These are phyloP conservation scores for Marisa cornuarietis DNA, from an alignment of 1,140 invertebrate genomes.

Conservation along the genomic window DNA sequence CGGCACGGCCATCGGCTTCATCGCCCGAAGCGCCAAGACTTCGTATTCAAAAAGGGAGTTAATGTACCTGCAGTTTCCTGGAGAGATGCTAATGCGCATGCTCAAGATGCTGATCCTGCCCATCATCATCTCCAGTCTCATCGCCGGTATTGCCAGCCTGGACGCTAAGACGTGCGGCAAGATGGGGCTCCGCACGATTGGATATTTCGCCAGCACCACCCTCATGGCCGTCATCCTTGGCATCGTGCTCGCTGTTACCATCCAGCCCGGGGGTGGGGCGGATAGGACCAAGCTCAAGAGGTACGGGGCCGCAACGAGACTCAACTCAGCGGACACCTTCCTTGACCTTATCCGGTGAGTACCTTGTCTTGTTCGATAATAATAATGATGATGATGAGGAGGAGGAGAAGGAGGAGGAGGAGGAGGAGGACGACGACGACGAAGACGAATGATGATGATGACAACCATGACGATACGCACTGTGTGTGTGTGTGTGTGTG, in stretches of 20 bases:
- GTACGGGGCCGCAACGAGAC: conserved; percentile 48
- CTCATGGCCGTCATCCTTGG: conserved; percentile 67
- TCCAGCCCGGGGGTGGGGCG: conserved; percentile 64
- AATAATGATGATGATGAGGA: not conserved
- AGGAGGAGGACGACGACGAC: not conserved
- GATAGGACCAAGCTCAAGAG: conserved; percentile 47
- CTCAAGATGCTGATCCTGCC: conserved; percentile 69
- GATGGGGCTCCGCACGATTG: conserved; percentile 75
- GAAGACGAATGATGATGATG: not conserved
- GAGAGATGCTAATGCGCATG: conserved; percentile 69
- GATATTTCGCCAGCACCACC: conserved; percentile 92
- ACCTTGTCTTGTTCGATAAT: not conserved
- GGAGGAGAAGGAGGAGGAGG: not conserved
- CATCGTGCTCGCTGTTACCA: conserved; percentile 59
- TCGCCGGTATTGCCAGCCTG: conserved; percentile 61
- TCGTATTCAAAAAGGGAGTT: conserved; percentile 48
- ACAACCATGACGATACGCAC: not conserved
- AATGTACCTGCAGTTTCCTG: conserved; percentile 66
- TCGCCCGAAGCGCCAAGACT: conserved; percentile 32
- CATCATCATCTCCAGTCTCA: conserved; percentile 67
- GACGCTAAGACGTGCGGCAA: conserved; percentile 63
- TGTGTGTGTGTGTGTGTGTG: no score
- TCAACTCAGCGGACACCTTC: conserved; percentile 58
- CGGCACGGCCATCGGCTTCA: conserved; percentile 51
- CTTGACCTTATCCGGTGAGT: conserved; percentile 60